Conservation (phyloP, 2,888 invertebrate genomes). For the Tyria jacobaeae region DNA sequence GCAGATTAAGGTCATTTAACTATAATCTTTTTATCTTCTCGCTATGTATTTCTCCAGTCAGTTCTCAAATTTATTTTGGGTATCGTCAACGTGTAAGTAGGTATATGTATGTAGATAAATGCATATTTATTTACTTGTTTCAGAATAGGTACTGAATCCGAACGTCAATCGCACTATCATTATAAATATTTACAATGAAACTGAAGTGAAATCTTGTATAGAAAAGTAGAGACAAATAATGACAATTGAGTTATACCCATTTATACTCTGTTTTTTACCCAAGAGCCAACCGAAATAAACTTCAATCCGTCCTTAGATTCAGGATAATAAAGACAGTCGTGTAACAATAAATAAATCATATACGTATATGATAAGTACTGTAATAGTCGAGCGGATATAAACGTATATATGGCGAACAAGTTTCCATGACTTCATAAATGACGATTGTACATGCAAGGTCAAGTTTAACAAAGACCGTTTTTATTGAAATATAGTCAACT, state of each 20-base stretch:
- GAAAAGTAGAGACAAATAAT: not conserved
- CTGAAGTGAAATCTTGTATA: too few species aligned
- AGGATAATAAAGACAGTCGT: not conserved
- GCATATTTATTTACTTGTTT: not conserved
- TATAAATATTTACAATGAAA: too few species aligned
- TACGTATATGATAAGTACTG: not conserved
- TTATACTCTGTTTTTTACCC: not conserved
- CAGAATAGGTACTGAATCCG: not conserved
- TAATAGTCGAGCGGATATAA: not conserved
- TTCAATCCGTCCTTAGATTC: not conserved
- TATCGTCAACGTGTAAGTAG: not conserved
- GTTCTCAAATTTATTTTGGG: not conserved
- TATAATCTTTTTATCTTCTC: not conserved
- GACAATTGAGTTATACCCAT: not conserved
- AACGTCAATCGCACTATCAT: too few species aligned
- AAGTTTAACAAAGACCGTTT: slow-evolving; percentile 44
- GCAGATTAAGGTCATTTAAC: slow-evolving; percentile 2
- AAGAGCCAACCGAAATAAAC: not conserved
- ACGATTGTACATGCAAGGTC: slow-evolving; percentile 46
- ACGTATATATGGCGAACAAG: slow-evolving; percentile 29
- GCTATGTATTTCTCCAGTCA: not conserved
- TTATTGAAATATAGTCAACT: slow-evolving; percentile 34
- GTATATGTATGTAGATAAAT: not conserved
- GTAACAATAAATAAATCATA: not conserved
- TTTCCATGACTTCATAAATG: slow-evolving; percentile 44